Percentiles rank a stretch among this genome's conserved stretches.
Conservation (phyloP, 2,113 vertebrate species). For the Python bivittatus region DNA sequence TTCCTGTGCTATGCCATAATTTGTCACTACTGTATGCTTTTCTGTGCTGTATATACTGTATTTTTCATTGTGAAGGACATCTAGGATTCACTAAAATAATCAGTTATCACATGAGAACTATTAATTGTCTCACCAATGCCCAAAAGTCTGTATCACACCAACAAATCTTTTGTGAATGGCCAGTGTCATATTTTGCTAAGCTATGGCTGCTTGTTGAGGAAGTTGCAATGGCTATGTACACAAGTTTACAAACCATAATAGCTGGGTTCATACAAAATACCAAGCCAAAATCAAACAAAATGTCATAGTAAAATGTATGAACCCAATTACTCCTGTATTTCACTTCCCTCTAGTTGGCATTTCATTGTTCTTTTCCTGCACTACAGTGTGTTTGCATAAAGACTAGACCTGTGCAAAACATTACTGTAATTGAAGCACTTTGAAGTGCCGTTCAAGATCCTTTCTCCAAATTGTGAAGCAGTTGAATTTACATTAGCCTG, state of each 20-base stretch:
- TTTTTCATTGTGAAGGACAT: not conserved
- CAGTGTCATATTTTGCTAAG: no score
- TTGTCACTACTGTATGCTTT: not conserved
- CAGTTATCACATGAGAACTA: not conserved
- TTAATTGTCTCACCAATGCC: not conserved
- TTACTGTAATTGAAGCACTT: not conserved
- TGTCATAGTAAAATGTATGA: not conserved
- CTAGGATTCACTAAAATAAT: not conserved
- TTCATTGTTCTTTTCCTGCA: not conserved
- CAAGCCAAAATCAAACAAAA: no score
- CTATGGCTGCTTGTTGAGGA: no score
- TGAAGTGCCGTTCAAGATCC: not conserved
- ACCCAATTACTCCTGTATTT: not conserved
- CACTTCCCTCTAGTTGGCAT: not conserved
- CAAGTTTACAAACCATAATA: no score
- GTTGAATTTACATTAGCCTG: no score
- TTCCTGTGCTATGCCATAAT: not conserved
- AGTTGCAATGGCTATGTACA: no score
- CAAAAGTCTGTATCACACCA: not conserved
- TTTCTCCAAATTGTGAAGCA: not conserved
- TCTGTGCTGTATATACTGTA: not conserved
- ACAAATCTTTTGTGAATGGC: not conserved
- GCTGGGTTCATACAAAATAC: no score
- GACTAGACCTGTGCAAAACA: not conserved
- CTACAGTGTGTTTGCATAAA: not conserved